A percentile compares a stretch with the other conserved stretches of the same genome.
phyloP scores from a whole-genome alignment of 2,888 invertebrate species.

The Folsomia candida region DNA sequence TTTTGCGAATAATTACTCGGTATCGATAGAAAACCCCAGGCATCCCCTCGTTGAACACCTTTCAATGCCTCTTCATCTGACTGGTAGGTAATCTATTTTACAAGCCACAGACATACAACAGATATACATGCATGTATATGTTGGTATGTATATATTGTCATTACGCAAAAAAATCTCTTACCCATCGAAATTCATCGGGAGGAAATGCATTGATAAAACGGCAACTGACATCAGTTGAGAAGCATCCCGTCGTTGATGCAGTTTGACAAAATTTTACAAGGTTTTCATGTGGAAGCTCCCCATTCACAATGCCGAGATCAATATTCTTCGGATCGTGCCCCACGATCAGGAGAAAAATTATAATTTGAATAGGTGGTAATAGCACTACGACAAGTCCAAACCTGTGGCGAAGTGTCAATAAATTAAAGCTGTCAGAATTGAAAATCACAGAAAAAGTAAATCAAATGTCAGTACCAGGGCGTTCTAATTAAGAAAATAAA shows the following conservation, averaged over 20 bases:
- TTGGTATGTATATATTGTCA: neutral
- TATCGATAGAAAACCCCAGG: neutral
- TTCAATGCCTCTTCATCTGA: slow-evolving; percentile 8
- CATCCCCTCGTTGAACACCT: slow-evolving; percentile 3
- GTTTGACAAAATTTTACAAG: neutral
- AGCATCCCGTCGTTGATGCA: neutral
- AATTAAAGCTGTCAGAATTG: too few relatives aligned
- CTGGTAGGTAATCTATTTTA: neutral
- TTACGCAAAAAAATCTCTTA: neutral
- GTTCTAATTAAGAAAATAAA: neutral
- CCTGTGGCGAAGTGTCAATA: neutral
- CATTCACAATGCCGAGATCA: neutral
- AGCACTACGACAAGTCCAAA: neutral
- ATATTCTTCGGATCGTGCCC: slow-evolving; percentile 8
- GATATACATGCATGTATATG: too few relatives aligned
- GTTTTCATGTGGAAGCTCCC: neutral
- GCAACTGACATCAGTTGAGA: neutral
- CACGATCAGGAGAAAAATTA: neutral
- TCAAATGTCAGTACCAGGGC: neutral
- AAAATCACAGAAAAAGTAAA: too few relatives aligned
- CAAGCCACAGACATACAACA: neutral
- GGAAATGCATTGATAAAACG: neutral
- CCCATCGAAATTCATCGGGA: neutral
- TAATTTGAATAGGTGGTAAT: slow-evolving; percentile 1
- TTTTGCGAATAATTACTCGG: neutral